Base-by-base conservation (phyloP, 2,113 vertebrate genomes). In the Anarrhichthys ocellatus region DNA sequence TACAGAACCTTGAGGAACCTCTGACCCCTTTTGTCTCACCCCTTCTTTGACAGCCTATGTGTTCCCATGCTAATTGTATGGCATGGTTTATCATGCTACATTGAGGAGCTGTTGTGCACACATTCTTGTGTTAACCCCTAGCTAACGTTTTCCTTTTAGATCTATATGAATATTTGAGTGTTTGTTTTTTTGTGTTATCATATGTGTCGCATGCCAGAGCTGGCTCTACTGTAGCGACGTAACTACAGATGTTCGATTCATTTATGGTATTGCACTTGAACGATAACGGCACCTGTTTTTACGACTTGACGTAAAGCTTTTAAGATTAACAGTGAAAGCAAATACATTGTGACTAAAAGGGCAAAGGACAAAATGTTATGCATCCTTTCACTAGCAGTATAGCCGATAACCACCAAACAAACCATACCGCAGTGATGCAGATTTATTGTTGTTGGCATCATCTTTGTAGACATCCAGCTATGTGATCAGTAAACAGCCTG, bases 1-100 rank as follows among this genome's bases (percentile, higher is more conserved):
- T 87, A 91, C 85, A 90, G 83, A 93, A 91, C 91, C 92, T 88
- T 79, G 82, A 88, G 84, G 89, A 94, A 92, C 94, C 88, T 93
- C 85, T 93, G 88, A 92, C 92, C 93, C 83, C 82, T 88, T 93
- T 93, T 93, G 89, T 93, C 86, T 88, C 76, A 52, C 34, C 69
- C 74, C 81, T 56, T 90, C 91, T 92, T 93, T 93, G 87, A 91
- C 85, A 74, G 85, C 89, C 81, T 90, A 93, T 90, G 89, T 94
- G 93, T 94, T 94, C 89, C 91, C 92, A 93, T 93, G 87, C 92
- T 93, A 92, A 92, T 93, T 91, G 89, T 91, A 91, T 88, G 88
- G 84, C 82, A 87, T 88, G 90, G 84, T 91, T 92, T 94, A 92
- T 91, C 86, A 90, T 81, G 86, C 91, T 87, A 93, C 89, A 89